Evolutionary conservation across 2,888 invertebrate genomes (phyloP).

Genomic region (Penaeus monodon): DNA sequence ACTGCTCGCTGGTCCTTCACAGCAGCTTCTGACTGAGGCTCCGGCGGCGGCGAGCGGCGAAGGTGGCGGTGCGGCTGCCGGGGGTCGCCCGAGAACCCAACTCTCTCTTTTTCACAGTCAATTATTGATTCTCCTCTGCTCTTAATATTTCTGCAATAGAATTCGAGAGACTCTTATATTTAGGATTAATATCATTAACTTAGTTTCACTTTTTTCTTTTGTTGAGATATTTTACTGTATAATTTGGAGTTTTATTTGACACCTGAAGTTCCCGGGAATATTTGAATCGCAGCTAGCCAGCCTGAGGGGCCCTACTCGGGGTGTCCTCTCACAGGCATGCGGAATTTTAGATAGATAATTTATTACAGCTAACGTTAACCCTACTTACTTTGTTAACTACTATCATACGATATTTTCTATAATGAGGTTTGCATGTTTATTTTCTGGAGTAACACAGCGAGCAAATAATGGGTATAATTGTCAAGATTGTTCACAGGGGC

Average conservation of each 20-base stretch:
- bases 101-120: background rate
- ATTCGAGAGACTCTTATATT: too few relatives aligned
- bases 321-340: background rate
- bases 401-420: background rate
- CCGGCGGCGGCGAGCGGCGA: background rate
- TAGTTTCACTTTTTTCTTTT: background rate
- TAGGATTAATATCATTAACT: background rate
- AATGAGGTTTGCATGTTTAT: too few relatives aligned
- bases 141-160: background rate
- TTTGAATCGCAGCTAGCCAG: background rate
- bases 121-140: background rate
- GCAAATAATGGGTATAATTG: background rate
- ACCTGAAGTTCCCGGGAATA: background rate
- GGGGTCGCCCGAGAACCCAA: background rate
- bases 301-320: slow-evolving; percentile 1
- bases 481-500: slow-evolving; percentile 5
- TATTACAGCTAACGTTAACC: too few relatives aligned
- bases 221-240: background rate
- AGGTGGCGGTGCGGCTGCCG: slow-evolving; percentile 18
- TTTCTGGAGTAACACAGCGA: background rate
- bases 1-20: slow-evolving; percentile 6
- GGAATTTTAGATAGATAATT: too few relatives aligned
- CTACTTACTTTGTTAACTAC: too few relatives aligned
- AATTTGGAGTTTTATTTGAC: background rate
- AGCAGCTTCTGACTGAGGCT: slow-evolving; percentile 28